These are phyloP conservation scores for Slavum lentiscoides DNA, from an alignment of 2,888 invertebrate genomes.

Conservation along the genomic window DNA sequence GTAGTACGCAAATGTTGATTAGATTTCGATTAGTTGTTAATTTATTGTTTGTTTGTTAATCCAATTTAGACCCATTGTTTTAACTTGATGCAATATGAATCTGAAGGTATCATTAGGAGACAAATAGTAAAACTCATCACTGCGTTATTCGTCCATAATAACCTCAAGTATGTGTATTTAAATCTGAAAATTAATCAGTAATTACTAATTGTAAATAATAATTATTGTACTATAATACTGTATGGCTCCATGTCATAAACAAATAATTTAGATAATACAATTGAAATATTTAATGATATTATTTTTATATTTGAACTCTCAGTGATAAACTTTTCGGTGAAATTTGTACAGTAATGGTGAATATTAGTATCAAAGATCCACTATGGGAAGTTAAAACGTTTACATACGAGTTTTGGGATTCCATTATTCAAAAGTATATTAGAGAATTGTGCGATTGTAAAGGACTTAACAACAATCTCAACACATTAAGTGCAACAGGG, in stretches of 20 bases:
- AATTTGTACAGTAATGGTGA: conserved; percentile 37
- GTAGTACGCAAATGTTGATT: background rate
- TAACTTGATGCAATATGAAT: conserved; percentile 38
- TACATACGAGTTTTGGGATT: conserved; percentile 42
- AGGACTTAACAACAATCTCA: background rate
- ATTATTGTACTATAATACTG: background rate
- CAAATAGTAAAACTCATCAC: conserved; percentile 38
- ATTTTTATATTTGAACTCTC: background rate
- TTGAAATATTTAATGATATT: background rate
- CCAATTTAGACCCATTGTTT: conserved; percentile 32
- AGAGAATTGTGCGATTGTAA: background rate
- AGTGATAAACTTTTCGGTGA: conserved; percentile 14
- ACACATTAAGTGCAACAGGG: conserved; percentile 6
- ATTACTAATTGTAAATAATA: too few species aligned
- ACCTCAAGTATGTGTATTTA: conserved; percentile 20
- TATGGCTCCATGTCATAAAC: too few species aligned
- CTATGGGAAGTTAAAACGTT: conserved; percentile 49
- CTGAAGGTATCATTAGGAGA: conserved; percentile 42
- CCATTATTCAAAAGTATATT: background rate
- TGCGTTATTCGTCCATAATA: background rate
- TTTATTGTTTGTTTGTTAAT: background rate
- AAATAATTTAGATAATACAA: background rate
- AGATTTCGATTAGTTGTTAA: background rate
- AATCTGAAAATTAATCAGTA: background rate
- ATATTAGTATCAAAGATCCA: conserved; percentile 37